Evolutionary conservation across 2,113 vertebrate genomes (phyloP).

Genomic region (Kryptolebias marmoratus): DNA sequence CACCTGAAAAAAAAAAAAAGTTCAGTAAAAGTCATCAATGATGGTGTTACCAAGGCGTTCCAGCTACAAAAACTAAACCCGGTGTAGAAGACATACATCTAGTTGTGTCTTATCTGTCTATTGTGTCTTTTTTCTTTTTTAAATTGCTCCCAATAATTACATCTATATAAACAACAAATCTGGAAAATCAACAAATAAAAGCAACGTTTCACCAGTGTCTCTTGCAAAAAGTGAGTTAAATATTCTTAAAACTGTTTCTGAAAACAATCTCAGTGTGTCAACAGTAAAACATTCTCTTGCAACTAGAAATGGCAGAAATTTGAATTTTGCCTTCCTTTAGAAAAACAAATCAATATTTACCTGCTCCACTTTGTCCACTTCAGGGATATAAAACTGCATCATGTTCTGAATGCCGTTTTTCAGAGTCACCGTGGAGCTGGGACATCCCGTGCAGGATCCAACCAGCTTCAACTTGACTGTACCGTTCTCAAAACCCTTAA

Average conservation of each 20-base stretch:
- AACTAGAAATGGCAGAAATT: too few relatives aligned
- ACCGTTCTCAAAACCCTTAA: conserved; percentile 82
- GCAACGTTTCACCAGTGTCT: neutral
- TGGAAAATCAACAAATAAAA: neutral
- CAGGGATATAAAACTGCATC: conserved; percentile 85
- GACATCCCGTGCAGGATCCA: conserved; percentile 85
- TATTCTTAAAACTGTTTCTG: neutral
- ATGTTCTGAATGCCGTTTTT: conserved; percentile 85
- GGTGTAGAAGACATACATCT: too few relatives aligned
- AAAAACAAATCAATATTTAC: conserved; percentile 46
- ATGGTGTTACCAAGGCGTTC: neutral
- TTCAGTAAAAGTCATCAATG: conserved; percentile 1
- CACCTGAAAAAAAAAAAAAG: conserved; percentile 65
- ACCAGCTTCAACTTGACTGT: conserved; percentile 83
- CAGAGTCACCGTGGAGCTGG: conserved; percentile 82
- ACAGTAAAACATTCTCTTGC: too few relatives aligned
- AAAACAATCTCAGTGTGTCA: neutral
- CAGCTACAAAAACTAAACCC: neutral
- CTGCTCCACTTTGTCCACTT: conserved; percentile 82
- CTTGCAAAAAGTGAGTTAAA: neutral
- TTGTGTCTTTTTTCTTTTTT: neutral
- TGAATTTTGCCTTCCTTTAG: too few relatives aligned
- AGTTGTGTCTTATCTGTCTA: too few relatives aligned
- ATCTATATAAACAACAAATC: neutral
- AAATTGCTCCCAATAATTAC: too few relatives aligned